A percentile compares a stretch with the other conserved stretches of the same genome.
Conservation (phyloP, 2,888 invertebrate species). For the Pandemis corylana region DNA sequence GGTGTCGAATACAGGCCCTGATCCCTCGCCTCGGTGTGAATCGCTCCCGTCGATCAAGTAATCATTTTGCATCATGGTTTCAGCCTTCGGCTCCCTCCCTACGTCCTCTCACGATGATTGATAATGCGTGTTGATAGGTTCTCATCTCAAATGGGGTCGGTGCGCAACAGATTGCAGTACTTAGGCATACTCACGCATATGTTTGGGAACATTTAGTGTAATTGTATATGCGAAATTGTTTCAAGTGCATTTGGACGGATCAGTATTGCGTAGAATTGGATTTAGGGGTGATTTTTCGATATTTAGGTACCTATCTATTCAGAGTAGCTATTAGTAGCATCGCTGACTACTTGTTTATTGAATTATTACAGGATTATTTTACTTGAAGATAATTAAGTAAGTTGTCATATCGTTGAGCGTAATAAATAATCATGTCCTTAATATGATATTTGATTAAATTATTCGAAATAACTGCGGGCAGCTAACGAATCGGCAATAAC, state of each 20-base stretch:
- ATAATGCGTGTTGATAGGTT: constrained; percentile 39
- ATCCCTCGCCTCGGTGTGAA: constrained; percentile 29
- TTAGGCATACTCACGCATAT: background rate
- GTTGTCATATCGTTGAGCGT: too few relatives aligned
- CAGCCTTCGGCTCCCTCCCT: constrained; percentile 40
- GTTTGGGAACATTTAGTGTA: background rate
- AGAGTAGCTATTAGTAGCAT: too few relatives aligned
- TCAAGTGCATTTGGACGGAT: background rate
- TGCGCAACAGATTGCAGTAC: constrained; percentile 30
- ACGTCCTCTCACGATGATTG: constrained; percentile 39
- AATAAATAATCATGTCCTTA: background rate
- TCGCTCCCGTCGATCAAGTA: constrained; percentile 33
- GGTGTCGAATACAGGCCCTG: background rate
- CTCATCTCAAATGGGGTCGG: constrained; percentile 33
- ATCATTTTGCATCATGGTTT: constrained; percentile 42
- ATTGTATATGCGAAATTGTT: background rate
- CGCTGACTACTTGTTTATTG: too few relatives aligned
- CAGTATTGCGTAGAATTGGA: background rate
- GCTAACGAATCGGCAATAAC: constrained; percentile 35
- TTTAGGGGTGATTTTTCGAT: background rate
- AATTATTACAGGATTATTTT: too few relatives aligned
- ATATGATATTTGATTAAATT: background rate
- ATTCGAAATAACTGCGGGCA: background rate
- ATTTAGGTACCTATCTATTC: background rate
- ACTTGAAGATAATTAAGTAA: too few relatives aligned